Evolutionary conservation across 2,888 invertebrate genomes (phyloP).

Genomic region (Protonemura montana): DNA sequence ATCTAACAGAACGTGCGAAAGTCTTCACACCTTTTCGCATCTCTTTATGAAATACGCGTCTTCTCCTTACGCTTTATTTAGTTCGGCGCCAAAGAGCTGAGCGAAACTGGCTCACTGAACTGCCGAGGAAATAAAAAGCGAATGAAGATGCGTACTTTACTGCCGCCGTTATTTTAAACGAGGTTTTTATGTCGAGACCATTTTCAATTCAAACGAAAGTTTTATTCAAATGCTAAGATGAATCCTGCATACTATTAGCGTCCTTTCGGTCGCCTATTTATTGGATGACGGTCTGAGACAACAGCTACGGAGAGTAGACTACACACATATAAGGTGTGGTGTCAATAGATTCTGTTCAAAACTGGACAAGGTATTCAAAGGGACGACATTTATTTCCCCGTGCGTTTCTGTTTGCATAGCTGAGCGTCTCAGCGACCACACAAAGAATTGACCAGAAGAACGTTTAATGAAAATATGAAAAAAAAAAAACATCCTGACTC

Average conservation of each 20-base stretch:
- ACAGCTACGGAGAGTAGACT: neutral
- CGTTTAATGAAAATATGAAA: neutral
- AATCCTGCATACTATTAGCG: neutral
- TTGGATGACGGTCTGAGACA: neutral
- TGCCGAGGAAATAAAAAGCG: neutral
- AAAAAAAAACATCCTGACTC: neutral
- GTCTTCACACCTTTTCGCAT: neutral
- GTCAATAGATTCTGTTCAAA: neutral
- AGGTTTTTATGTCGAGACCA: neutral
- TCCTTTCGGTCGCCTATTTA: neutral
- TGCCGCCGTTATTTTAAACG: neutral
- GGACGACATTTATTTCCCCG: neutral
- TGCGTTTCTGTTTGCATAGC: neutral
- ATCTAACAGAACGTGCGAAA: neutral
- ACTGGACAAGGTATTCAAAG: neutral
- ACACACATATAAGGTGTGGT: neutral
- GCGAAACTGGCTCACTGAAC: neutral
- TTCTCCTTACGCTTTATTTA: neutral
- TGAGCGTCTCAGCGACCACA: neutral
- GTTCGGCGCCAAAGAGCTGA: neutral
- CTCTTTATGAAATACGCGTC: neutral
- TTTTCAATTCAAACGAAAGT: neutral
- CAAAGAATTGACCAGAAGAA: neutral
- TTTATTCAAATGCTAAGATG: neutral
- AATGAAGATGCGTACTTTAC: neutral